Conservation (phyloP, 2,113 vertebrate genomes). For the Prionailurus viverrinus region DNA sequence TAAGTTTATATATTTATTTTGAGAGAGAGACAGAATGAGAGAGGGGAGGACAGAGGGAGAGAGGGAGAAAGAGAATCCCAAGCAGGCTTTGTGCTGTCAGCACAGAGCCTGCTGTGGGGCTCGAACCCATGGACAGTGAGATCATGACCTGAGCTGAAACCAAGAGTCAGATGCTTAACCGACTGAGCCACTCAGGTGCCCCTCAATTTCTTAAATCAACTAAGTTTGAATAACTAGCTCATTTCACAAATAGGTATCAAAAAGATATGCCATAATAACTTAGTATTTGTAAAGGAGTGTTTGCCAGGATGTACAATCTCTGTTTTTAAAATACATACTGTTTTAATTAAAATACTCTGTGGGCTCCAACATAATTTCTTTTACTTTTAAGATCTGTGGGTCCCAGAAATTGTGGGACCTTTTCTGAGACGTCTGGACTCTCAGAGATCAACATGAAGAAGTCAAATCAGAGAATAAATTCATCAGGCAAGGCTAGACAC, state of each 20-base stretch:
- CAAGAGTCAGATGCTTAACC: no score
- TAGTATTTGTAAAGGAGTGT: background rate
- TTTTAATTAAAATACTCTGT: slow-evolving; percentile 35
- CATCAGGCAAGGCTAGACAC: background rate
- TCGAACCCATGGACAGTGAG: no score
- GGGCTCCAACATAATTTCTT: background rate
- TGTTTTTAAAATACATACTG: background rate
- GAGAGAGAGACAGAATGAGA: no score
- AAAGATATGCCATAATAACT: background rate
- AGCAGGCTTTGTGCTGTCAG: no score
- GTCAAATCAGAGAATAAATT: background rate
- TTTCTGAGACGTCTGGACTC: background rate
- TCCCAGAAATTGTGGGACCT: background rate
- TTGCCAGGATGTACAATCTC: background rate
- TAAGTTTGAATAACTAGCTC: slow-evolving; percentile 38
- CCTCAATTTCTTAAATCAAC: slow-evolving; percentile 53
- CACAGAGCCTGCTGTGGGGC: no score
- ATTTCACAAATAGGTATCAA: background rate
- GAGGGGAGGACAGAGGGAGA: no score
- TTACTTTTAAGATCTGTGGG: background rate
- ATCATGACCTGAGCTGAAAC: no score
- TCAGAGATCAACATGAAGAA: background rate
- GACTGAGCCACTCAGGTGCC: no score
- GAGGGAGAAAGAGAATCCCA: no score
- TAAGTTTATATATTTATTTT: no score